Percentiles rank a stretch among this genome's conserved stretches.
These are phyloP conservation scores for Poecilia gillii DNA, from an alignment of 2,797 vertebrate genomes.

Conservation along the genomic window DNA sequence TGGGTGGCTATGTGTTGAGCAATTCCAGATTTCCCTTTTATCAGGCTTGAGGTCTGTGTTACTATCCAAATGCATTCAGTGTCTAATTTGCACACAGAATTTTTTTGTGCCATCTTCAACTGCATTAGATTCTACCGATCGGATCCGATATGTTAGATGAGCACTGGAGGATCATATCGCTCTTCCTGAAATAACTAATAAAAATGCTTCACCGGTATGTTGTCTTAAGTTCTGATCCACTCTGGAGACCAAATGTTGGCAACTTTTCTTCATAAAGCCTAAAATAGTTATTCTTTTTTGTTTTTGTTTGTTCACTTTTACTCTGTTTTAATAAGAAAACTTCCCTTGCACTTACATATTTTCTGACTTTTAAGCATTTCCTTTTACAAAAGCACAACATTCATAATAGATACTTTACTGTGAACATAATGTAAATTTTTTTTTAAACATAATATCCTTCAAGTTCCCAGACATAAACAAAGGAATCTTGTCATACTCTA, in stretches of 20 bases:
- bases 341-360: not conserved
- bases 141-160: not conserved
- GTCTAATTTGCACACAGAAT: not conserved
- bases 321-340: not conserved
- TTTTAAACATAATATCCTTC: not conserved
- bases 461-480: slow-evolving; percentile 16
- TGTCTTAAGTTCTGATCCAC: not conserved
- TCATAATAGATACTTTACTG: not conserved
- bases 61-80: not conserved
- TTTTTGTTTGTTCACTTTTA: not conserved
- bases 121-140: not conserved
- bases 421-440: too few species aligned
- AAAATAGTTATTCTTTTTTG: not conserved
- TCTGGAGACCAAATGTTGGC: not conserved
- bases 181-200: not conserved
- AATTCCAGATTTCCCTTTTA: not conserved
- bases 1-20: not conserved
- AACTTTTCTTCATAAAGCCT: not conserved
- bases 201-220: not conserved
- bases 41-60: not conserved
- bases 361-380: not conserved
- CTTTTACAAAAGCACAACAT: not conserved
- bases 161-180: not conserved
- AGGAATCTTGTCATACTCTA: slow-evolving; percentile 27
- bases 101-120: not conserved